Evolutionary conservation across 2,888 invertebrate species (phyloP), one percentile per base, ranked within the genome.

Genomic region (Mallateleia sp.): DNA sequence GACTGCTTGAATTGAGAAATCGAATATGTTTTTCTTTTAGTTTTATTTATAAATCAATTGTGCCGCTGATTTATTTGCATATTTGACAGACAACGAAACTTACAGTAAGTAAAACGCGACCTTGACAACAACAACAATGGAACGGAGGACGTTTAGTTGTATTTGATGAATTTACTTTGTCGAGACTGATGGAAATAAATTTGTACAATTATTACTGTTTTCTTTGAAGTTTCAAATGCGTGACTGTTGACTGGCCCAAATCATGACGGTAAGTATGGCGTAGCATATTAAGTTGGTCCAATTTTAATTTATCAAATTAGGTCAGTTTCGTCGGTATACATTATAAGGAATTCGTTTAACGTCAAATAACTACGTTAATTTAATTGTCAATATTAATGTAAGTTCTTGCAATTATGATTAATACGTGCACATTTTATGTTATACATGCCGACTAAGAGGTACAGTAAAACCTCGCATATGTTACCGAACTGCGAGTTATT

Each of bases 1-100:
- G 50, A 52, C 71, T 71, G 52, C 28, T 22, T 15, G 50, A 52
- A 34, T 50, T 60, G 54, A 45, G 42, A 34, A 34, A 64, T 45
- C 47, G 45, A 38, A 38, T 38, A 38, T 38, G n/a, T 38, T 38
- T 38, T 14, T 2, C 5, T 28, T 28, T 38, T 11, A 20, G 18
- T 50, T 50, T 18, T 50, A 20, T 50, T 50, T 18, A 9, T 3
- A 20, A 50, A 22, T 50, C 22, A 6, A 50, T 8, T 50, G 8
- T 14, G 18, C 14, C 7, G 50, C 18, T 8, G 7, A 50, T 6
- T 18, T 50, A 50, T 18, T 18, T 50, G 38, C 38, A 38, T 38
- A 11, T 14, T 38, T 38, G n/a, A 11, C 38, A 9, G 14, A 6
- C 8, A 38, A 38, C 38, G 28, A 38, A 5, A 38, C 38, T 38